phyloP scores from a whole-genome alignment of 2,888 invertebrate genomes.

The Eristalis intricaria region DNA sequence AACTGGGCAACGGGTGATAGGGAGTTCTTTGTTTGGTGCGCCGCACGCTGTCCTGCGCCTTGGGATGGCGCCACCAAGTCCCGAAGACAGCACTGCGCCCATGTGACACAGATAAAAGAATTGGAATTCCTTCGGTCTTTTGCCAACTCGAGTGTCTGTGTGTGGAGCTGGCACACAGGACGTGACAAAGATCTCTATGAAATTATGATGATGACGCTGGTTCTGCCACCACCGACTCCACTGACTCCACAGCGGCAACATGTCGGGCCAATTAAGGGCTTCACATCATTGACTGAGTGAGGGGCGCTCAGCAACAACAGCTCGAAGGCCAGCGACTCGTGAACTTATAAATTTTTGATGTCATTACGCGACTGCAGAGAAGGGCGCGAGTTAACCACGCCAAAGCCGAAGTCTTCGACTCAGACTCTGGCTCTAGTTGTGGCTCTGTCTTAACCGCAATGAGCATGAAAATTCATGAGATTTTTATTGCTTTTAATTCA shows the following conservation, averaged over 20 bases:
- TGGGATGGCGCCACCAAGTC: slow-evolving; percentile 65
- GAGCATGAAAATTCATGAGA: slow-evolving; percentile 63
- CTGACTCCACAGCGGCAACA: slow-evolving; percentile 20
- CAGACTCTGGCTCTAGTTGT: background rate
- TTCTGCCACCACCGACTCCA: background rate
- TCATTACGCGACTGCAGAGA: slow-evolving; percentile 18
- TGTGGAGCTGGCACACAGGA: background rate
- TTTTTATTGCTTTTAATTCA: slow-evolving; percentile 66
- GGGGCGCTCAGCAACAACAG: background rate
- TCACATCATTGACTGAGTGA: background rate
- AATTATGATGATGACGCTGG: background rate
- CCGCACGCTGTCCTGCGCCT: slow-evolving; percentile 60
- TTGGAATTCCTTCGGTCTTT: slow-evolving; percentile 31
- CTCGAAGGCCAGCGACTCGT: slow-evolving; percentile 48
- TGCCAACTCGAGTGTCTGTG: slow-evolving; percentile 1
- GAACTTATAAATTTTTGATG: slow-evolving; percentile 54
- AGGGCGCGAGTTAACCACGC: background rate
- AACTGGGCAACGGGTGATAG: slow-evolving; percentile 12
- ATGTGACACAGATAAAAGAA: slow-evolving; percentile 52
- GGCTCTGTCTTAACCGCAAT: slow-evolving; percentile 8
- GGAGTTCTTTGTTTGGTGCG: slow-evolving; percentile 20
- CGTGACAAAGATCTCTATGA: slow-evolving; percentile 37
- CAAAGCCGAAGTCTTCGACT: background rate
- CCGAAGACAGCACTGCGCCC: slow-evolving; percentile 39
- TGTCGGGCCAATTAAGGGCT: slow-evolving; percentile 48